Evolutionary conservation across 2,888 invertebrate genomes (phyloP).

Genomic region (Lepas anatifera): DNA sequence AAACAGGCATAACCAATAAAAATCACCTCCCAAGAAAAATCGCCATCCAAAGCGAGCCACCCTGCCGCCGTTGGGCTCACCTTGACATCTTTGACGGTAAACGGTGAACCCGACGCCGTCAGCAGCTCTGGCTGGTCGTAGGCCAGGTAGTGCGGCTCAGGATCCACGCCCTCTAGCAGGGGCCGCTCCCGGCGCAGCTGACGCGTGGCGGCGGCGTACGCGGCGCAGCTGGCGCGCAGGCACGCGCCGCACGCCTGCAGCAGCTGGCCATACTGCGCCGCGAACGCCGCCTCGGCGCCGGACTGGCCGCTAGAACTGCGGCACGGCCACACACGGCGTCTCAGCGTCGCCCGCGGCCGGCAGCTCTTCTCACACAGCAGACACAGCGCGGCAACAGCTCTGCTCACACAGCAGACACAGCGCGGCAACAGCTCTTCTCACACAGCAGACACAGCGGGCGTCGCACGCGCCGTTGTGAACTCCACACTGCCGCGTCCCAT

Average conservation of each 20-base stretch:
- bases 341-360: no score
- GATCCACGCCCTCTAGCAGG: neutral
- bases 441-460: no score
- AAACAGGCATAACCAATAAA: no score
- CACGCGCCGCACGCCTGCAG: neutral
- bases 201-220: neutral
- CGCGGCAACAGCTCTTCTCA: no score
- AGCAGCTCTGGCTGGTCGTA: neutral
- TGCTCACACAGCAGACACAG: no score
- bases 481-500: no score
- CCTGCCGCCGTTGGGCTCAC: no score
- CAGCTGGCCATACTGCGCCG: neutral
- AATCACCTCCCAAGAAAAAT: no score
- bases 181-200: neutral
- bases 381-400: no score
- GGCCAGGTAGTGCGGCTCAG: neutral
- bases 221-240: neutral
- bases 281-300: slow-evolving; percentile 2
- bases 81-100: neutral
- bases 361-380: no score
- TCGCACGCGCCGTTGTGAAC: no score
- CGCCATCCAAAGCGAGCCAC: no score
- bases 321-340: neutral
- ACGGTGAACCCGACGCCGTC: neutral
- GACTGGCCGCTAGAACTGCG: neutral